Evolutionary conservation across 2,888 invertebrate species (phyloP).

Genomic region (Acheta domesticus): DNA sequence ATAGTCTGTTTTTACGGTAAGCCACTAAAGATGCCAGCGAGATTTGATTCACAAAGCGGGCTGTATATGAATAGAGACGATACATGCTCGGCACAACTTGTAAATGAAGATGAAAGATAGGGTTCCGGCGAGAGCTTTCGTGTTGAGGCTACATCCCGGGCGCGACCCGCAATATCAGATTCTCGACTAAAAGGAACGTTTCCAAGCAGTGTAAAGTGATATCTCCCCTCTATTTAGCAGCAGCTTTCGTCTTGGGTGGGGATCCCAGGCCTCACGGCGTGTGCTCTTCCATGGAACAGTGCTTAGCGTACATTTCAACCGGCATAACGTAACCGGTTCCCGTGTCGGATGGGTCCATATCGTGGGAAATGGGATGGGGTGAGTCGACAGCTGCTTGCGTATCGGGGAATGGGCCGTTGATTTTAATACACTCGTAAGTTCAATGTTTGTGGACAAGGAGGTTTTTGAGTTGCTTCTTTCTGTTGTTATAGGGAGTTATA

Average conservation of each 20-base stretch:
- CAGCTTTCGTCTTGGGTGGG: too few species aligned
- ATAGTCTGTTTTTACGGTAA: too few species aligned
- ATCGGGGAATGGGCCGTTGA: slow-evolving; percentile 18
- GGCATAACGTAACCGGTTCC: slow-evolving; percentile 4
- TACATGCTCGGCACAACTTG: too few species aligned
- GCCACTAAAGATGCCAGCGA: too few species aligned
- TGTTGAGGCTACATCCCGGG: too few species aligned
- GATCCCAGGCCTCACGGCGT: too few species aligned
- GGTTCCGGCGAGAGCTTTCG: too few species aligned
- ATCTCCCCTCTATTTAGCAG: not conserved
- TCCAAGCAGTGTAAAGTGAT: not conserved
- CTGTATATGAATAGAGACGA: too few species aligned
- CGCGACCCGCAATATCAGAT: not conserved
- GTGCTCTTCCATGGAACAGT: too few species aligned
- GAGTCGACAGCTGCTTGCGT: not conserved
- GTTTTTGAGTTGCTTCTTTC: not conserved
- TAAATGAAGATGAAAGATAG: too few species aligned
- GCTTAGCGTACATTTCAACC: not conserved
- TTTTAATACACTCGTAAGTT: not conserved
- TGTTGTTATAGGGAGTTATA: not conserved
- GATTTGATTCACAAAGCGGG: too few species aligned
- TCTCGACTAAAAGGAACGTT: not conserved
- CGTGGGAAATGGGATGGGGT: not conserved
- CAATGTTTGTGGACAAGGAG: not conserved
- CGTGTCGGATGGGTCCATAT: not conserved